Percentiles rank a stretch among this genome's conserved stretches.
Evolutionary conservation across 2,113 vertebrate genomes (phyloP).

Genomic region (Etheostoma spectabile): DNA sequence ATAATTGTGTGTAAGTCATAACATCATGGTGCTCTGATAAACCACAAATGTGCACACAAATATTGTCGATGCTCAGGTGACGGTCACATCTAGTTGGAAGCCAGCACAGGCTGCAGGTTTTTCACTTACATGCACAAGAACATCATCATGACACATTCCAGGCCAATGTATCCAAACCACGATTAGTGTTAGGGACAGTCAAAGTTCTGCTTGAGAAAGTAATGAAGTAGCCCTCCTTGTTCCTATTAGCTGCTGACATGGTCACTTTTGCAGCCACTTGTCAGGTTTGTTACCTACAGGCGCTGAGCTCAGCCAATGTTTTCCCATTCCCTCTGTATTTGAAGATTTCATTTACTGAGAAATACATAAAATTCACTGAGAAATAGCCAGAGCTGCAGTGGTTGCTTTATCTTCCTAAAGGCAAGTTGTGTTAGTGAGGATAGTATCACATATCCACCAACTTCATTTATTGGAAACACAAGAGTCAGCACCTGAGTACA

Average conservation of each 20-base stretch:
- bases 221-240: conserved; percentile 22
- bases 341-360: not conserved
- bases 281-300: conserved; percentile 25
- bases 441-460: conserved; percentile 12
- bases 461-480: not conserved
- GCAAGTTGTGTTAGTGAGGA: not conserved
- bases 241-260: conserved; percentile 41
- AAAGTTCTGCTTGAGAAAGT: conserved; percentile 30
- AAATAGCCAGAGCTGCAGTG: not conserved
- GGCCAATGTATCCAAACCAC: conserved; percentile 1
- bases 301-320: conserved; percentile 29
- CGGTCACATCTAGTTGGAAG: not conserved
- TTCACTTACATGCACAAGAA: conserved; percentile 18
- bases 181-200: conserved; percentile 27
- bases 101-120: not conserved
- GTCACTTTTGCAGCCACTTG: conserved; percentile 20
- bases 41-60: not conserved
- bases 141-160: conserved; percentile 36
- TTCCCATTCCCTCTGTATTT: conserved; percentile 1
- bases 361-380: not conserved
- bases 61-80: not conserved
- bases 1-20: not conserved
- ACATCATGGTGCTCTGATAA: not conserved
- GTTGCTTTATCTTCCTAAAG: not conserved
- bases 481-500: too few relatives aligned